These are phyloP conservation scores for Eupithecia centaureata DNA, from an alignment of 2,888 invertebrate species.

Conservation along the genomic window DNA sequence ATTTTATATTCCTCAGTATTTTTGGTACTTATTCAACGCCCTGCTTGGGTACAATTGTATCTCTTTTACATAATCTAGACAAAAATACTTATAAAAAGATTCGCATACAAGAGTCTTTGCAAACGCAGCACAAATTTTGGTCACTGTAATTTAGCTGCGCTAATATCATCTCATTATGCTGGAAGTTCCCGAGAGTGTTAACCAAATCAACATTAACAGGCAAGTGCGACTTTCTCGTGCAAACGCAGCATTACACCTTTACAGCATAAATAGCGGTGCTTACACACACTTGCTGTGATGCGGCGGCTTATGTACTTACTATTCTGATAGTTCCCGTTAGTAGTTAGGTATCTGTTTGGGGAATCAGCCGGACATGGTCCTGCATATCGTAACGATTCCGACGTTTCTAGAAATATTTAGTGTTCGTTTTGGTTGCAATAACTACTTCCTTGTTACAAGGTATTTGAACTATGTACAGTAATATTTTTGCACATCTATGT, in stretches of 20 bases:
- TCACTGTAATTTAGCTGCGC: too few relatives aligned
- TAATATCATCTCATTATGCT: too few relatives aligned
- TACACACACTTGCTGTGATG: slow-evolving; percentile 61
- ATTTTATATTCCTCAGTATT: too few relatives aligned
- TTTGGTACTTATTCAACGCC: background rate
- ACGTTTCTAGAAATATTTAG: background rate
- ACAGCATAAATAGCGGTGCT: slow-evolving; percentile 59
- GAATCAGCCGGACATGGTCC: slow-evolving; percentile 13
- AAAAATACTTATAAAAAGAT: background rate
- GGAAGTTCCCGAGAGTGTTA: too few relatives aligned
- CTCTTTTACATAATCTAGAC: background rate
- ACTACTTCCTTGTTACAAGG: background rate
- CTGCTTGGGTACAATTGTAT: background rate
- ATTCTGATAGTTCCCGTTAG: slow-evolving; percentile 9
- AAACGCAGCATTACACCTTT: slow-evolving; percentile 54
- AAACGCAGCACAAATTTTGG: too few relatives aligned
- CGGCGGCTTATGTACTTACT: slow-evolving; percentile 31
- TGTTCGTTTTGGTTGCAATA: background rate
- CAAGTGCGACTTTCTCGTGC: background rate
- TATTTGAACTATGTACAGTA: background rate
- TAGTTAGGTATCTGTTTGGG: slow-evolving; percentile 25
- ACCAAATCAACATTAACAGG: background rate
- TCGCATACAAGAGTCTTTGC: too few relatives aligned
- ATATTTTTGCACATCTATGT: too few relatives aligned
- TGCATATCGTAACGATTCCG: background rate